Evolutionary conservation across 2,797 vertebrate species (phyloP), one percentile per base, ranked within the genome.

Genomic region (Danionella dracula): DNA sequence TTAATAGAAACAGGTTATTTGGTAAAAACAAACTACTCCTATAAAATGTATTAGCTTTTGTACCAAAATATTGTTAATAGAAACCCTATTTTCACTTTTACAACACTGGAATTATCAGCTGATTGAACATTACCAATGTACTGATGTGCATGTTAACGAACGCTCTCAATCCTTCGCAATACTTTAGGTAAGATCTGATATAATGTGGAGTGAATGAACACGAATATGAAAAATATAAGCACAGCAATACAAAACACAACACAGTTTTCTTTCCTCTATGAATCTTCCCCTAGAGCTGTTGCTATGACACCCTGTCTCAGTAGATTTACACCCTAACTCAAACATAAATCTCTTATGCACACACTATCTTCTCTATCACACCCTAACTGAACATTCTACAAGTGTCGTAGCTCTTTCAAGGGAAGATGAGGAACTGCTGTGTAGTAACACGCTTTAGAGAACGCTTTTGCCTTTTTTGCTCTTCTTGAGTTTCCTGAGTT

Each of bases 401-500:
- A 44, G 69, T 50, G 57, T 15, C 4, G 44, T 64, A 60, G 27
- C 56, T 55, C 11, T 48, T 66, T 70, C 27, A 29, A 19, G 13
- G 34, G 15, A 57, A 55, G 50, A 11, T 19, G 31, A 31, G 31
- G 10, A 4, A 27, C 62, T 45, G 40, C 40, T 45, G 29, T 54
- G 21, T n/a, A 55, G 15, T 19, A 66, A 27, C 20, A 11, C 49
- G 34, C 44, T 13, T 53, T 73, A 76, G 2, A 9, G 54, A 11
- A 45, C 23, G 4, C 51, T 54, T 57, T 68, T 57, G 4, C 35
- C 72, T 71, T 78, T 85, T 32, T 51, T 1, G 38, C 66, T 79
- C 61, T 87, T 88, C 79, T 84, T 88, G 48, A 77, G 82, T 79
- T 89, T 90, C 76, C 83, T 87, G 27, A 97, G 84, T 74, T 84